A percentile compares a stretch with the other conserved stretches of the same genome.
phyloP scores from a whole-genome alignment of 2,888 invertebrate species.

The Acronicta alni region DNA sequence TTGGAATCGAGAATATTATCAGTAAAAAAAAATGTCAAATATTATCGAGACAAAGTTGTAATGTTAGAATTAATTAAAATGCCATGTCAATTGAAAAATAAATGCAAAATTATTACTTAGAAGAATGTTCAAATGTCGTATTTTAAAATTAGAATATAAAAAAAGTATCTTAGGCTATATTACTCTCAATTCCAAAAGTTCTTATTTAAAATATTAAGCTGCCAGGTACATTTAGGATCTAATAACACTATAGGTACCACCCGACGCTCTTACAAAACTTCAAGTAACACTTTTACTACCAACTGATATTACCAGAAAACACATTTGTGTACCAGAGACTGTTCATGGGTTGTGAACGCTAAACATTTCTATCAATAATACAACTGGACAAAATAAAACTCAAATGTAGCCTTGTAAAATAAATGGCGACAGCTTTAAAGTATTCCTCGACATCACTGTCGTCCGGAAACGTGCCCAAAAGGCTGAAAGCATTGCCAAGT shows the following conservation, averaged over 20 bases:
- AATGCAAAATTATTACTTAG: neutral
- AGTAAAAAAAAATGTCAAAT: conserved; percentile 4
- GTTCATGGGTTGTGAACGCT: too few species aligned
- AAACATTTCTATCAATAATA: too few species aligned
- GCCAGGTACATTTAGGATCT: conserved; percentile 4
- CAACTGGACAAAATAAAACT: too few species aligned
- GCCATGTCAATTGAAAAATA: neutral
- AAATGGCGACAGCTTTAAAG: too few species aligned
- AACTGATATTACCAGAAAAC: neutral
- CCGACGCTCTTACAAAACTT: neutral
- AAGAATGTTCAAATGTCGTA: neutral
- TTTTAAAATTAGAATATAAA: neutral
- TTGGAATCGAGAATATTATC: conserved; percentile 1
- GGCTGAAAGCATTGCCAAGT: too few species aligned
- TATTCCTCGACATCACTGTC: too few species aligned
- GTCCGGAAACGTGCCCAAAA: too few species aligned
- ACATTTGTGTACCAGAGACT: too few species aligned
- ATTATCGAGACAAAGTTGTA: neutral
- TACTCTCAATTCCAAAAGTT: conserved; percentile 7
- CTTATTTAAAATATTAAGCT: conserved; percentile 7
- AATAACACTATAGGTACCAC: conserved; percentile 7
- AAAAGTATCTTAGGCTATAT: neutral
- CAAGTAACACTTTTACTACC: neutral
- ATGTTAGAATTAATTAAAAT: too few species aligned
- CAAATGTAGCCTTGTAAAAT: too few species aligned